phyloP scores from a whole-genome alignment of 1,140 invertebrate genomes.

The Drosophila parabipectinata region DNA sequence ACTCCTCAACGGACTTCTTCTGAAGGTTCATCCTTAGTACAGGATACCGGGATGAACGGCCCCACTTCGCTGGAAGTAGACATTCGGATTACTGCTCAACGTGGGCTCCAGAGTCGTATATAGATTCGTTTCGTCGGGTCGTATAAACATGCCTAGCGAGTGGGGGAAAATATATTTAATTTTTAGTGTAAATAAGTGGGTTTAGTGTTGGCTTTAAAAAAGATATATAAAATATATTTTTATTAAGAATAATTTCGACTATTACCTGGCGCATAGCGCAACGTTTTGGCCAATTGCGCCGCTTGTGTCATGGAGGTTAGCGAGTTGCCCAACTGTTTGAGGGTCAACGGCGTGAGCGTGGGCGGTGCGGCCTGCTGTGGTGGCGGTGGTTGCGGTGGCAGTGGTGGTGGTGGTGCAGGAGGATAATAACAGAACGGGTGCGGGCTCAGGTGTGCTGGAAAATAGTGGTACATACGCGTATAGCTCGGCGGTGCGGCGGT shows the following conservation, averaged over 20 bases:
- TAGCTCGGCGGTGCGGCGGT: slow-evolving; percentile 85
- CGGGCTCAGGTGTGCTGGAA: slow-evolving; percentile 84
- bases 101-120: slow-evolving; percentile 93
- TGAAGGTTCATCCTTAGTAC: slow-evolving; percentile 85
- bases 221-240: neutral
- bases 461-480: slow-evolving; percentile 85
- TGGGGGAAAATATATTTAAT: slow-evolving; percentile 1
- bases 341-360: slow-evolving; percentile 77
- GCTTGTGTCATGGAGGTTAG: slow-evolving; percentile 82
- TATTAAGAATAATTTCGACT: slow-evolving; percentile 2
- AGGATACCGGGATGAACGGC: slow-evolving; percentile 92
- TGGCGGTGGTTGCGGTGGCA: slow-evolving; percentile 70
- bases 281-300: slow-evolving; percentile 82
- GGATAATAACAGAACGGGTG: slow-evolving; percentile 84
- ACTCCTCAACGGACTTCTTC: neutral
- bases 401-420: slow-evolving; percentile 83
- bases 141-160: slow-evolving; percentile 88
- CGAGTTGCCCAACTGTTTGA: slow-evolving; percentile 82
- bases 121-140: slow-evolving; percentile 91
- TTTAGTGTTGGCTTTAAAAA: neutral
- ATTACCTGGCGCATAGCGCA: slow-evolving; percentile 83
- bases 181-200: neutral
- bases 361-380: slow-evolving; percentile 60
- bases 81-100: slow-evolving; percentile 92
- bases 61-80: slow-evolving; percentile 91